Conservation (phyloP, 2,797 vertebrate species). For the Semotilus atromaculatus region DNA sequence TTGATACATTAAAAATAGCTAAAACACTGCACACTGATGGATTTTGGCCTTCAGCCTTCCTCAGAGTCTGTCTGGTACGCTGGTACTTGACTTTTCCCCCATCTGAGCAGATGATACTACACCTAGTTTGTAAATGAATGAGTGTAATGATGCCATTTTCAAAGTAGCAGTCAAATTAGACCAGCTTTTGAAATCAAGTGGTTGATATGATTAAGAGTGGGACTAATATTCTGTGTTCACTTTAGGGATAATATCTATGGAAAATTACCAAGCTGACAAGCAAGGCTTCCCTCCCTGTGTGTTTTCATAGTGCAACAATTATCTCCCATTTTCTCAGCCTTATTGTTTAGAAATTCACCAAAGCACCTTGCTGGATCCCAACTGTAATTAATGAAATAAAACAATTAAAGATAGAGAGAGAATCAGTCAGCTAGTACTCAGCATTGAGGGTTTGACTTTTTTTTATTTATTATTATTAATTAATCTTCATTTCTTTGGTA, state of each 20-base stretch:
- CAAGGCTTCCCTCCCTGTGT: neutral
- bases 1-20: neutral
- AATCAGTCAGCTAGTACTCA: neutral
- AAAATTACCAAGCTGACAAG: neutral
- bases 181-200: neutral
- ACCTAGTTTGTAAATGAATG: neutral
- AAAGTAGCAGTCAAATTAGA: neutral
- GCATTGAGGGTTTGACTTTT: neutral
- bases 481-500: constrained; percentile 30
- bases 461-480: constrained; percentile 2
- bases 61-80: neutral
- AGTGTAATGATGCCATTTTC: neutral
- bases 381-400: neutral
- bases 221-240: neutral
- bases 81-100: neutral
- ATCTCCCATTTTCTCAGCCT: neutral
- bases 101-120: neutral
- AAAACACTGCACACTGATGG: neutral
- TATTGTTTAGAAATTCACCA: neutral
- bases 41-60: neutral
- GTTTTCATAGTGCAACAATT: neutral
- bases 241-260: neutral
- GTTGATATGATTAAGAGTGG: neutral
- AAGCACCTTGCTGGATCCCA: neutral
- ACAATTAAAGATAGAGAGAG: neutral